Evolutionary conservation across 2,888 invertebrate genomes (phyloP).

Genomic region (Archips xylosteana): DNA sequence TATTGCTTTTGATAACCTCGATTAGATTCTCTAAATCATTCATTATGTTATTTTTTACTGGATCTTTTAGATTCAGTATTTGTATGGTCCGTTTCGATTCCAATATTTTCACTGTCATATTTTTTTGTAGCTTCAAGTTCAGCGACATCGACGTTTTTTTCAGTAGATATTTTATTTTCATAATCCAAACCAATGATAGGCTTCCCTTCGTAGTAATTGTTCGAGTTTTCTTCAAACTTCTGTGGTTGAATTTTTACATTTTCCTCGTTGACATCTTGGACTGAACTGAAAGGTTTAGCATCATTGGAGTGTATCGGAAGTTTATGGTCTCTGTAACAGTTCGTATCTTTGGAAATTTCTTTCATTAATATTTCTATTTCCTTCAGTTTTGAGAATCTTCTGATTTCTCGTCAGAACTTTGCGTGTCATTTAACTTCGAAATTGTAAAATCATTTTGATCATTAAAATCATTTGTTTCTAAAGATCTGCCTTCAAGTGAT

Average conservation of each 20-base stretch:
- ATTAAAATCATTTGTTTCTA: slow-evolving; percentile 9
- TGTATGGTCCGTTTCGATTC: background rate
- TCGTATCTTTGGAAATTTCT: slow-evolving; percentile 1
- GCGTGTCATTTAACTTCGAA: background rate
- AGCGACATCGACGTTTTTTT: background rate
- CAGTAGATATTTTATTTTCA: background rate
- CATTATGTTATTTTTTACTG: background rate
- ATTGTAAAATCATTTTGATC: background rate
- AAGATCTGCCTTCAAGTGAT: background rate
- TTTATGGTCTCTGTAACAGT: background rate
- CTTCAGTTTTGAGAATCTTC: background rate
- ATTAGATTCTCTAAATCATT: background rate
- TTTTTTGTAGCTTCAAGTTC: background rate
- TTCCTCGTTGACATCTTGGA: background rate
- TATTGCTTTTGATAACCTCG: background rate
- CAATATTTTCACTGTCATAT: background rate
- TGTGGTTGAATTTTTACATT: slow-evolving; percentile 1
- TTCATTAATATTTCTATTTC: slow-evolving; percentile 12
- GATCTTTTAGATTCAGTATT: background rate
- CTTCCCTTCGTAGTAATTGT: slow-evolving; percentile 2
- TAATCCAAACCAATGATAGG: background rate
- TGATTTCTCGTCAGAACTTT: background rate
- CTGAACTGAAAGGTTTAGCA: no score
- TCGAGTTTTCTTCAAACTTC: background rate
- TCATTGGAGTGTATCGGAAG: background rate